Percentiles rank a stretch among this genome's conserved stretches.
Conservation (phyloP, 2,113 vertebrate genomes). For the Sylvia atricapilla region DNA sequence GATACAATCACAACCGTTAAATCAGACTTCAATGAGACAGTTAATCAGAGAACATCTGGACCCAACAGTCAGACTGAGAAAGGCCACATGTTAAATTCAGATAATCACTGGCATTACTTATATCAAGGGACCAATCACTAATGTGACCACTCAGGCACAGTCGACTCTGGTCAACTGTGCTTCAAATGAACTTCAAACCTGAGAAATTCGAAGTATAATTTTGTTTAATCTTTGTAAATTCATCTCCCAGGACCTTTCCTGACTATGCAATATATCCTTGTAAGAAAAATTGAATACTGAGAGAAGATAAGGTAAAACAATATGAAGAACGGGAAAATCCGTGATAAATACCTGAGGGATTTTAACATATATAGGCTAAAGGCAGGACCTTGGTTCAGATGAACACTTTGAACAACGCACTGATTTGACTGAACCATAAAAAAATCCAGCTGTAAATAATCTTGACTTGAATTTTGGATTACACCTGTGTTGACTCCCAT, state of each 20-base stretch:
- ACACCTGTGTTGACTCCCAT: background rate
- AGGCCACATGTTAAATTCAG: slow-evolving; percentile 75
- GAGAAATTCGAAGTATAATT: background rate
- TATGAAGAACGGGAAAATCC: background rate
- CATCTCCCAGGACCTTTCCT: background rate
- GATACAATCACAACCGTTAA: slow-evolving; percentile 55
- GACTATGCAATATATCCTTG: background rate
- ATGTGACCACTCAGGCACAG: slow-evolving; percentile 37
- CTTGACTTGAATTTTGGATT: background rate
- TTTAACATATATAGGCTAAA: background rate
- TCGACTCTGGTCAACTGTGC: slow-evolving; percentile 45
- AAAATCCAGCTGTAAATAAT: background rate
- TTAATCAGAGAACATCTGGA: slow-evolving; percentile 76
- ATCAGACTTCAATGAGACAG: slow-evolving; percentile 66
- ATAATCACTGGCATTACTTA: slow-evolving; percentile 70
- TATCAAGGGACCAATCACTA: slow-evolving; percentile 70
- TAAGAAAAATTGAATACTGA: background rate
- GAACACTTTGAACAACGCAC: background rate
- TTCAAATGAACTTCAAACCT: slow-evolving; percentile 11
- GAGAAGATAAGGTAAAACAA: background rate
- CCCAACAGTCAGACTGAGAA: slow-evolving; percentile 70
- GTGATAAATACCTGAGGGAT: background rate
- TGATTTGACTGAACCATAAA: background rate
- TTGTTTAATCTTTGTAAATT: background rate
- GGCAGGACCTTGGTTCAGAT: background rate